These are phyloP conservation scores for Epizoanthus fatuus DNA, from an alignment of 92 coral and sea anemone species.

Conservation along the genomic window DNA sequence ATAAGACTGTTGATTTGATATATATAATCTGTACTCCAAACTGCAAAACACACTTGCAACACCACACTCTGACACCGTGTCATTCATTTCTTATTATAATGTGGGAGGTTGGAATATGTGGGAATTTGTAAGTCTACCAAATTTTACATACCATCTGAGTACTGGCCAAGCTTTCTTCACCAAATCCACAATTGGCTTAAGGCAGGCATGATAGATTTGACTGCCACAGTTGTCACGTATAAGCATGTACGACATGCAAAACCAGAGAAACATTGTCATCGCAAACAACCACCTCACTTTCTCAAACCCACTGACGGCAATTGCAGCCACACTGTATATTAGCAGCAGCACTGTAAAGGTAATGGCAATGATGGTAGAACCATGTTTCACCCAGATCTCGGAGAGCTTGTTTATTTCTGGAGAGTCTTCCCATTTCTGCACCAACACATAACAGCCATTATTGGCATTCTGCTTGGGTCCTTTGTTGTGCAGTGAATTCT, in stretches of 20 bases:
- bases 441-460: slow-evolving; percentile 53
- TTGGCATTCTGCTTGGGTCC: slow-evolving; percentile 48
- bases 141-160: slow-evolving; percentile 75
- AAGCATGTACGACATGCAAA: slow-evolving; percentile 86
- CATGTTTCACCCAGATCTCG: slow-evolving; percentile 72
- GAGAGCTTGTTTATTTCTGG: slow-evolving; percentile 67
- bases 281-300: slow-evolving; percentile 84
- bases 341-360: slow-evolving; percentile 48
- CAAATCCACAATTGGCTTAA: slow-evolving; percentile 67
- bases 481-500: slow-evolving; percentile 64
- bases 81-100: too few relatives aligned
- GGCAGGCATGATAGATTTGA: slow-evolving; percentile 64
- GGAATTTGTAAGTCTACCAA: not conserved
- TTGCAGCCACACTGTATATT: slow-evolving; percentile 82
- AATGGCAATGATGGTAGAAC: slow-evolving; percentile 53
- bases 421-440: slow-evolving; percentile 70
- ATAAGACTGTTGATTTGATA: too few relatives aligned
- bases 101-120: too few relatives aligned
- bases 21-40: too few relatives aligned
- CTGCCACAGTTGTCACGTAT: slow-evolving; percentile 85
- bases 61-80: too few relatives aligned
- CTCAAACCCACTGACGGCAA: slow-evolving; percentile 86
- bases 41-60: too few relatives aligned
- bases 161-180: slow-evolving; percentile 72
- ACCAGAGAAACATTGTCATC: slow-evolving; percentile 91